phyloP scores from a whole-genome alignment of 2,113 vertebrate genomes.

The Paradoxurus hermaphroditus region DNA sequence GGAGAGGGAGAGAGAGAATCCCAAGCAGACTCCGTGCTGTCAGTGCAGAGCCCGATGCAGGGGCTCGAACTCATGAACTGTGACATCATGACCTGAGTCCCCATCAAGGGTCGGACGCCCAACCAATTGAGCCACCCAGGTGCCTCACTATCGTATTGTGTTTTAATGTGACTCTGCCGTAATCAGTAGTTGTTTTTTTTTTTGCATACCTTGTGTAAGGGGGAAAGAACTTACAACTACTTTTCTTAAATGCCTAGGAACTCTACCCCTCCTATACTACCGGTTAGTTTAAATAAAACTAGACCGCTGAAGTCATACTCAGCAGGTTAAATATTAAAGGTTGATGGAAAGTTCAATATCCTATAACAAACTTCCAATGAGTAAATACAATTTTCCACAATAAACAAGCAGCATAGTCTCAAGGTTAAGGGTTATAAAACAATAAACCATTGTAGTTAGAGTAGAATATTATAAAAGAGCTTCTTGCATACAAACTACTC shows the following conservation, averaged over 20 bases:
- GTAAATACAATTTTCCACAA: conserved; percentile 70
- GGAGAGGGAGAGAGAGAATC: too few species aligned
- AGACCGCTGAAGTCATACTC: conserved; percentile 35
- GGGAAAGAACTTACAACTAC: neutral
- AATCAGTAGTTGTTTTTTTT: conserved; percentile 38
- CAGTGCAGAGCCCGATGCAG: too few species aligned
- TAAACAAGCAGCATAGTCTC: conserved; percentile 67
- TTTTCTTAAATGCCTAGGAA: conserved; percentile 21
- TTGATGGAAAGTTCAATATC: conserved; percentile 69
- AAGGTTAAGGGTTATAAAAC: conserved; percentile 75
- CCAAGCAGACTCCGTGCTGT: too few species aligned
- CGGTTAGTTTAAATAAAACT: conserved; percentile 54
- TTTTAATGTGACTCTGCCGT: neutral
- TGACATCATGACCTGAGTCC: too few species aligned
- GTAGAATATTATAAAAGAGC: conserved; percentile 15
- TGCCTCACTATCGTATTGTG: too few species aligned
- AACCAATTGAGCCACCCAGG: too few species aligned
- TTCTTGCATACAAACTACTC: conserved; percentile 68
- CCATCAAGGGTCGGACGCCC: too few species aligned
- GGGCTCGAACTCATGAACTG: too few species aligned
- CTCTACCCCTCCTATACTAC: neutral
- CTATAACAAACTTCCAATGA: conserved; percentile 60
- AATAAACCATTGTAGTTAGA: conserved; percentile 69
- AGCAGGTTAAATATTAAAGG: conserved; percentile 69
- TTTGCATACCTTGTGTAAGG: neutral